A percentile compares a stretch with the other conserved stretches of the same genome.
Conservation (phyloP, 2,888 invertebrate species). For the Ennomos quercinarius region DNA sequence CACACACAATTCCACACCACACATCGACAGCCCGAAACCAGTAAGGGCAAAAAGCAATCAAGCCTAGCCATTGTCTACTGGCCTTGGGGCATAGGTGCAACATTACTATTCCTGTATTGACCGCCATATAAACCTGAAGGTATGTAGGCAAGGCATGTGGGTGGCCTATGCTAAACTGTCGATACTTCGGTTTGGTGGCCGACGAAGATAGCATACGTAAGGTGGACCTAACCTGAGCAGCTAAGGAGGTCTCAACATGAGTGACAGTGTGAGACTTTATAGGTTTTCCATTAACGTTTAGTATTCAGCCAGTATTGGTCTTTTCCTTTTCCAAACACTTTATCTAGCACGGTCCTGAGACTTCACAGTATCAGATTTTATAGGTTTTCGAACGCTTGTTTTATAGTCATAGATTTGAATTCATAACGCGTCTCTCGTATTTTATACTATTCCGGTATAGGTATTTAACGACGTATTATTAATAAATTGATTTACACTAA, state of each 20-base stretch:
- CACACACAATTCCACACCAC: background rate
- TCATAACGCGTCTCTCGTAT: constrained; percentile 2
- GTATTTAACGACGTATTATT: too few species aligned
- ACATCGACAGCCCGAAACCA: constrained; percentile 24
- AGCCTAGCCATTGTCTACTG: constrained; percentile 61
- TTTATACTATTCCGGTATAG: background rate
- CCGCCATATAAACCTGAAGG: constrained; percentile 56
- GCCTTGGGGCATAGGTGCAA: constrained; percentile 61
- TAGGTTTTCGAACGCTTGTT: constrained; percentile 7
- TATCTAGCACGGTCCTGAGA: constrained; percentile 10
- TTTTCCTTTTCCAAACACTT: constrained; percentile 7
- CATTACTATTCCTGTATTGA: constrained; percentile 71
- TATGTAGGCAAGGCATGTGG: constrained; percentile 65
- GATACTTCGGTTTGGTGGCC: constrained; percentile 49
- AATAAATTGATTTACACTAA: too few species aligned
- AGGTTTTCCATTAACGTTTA: constrained; percentile 8
- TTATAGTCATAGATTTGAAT: constrained; percentile 14
- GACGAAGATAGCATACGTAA: constrained; percentile 67
- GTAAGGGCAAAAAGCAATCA: constrained; percentile 69
- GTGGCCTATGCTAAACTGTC: constrained; percentile 64
- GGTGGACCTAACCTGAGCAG: constrained; percentile 20
- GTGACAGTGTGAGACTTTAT: constrained; percentile 13
- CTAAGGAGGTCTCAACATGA: constrained; percentile 38
- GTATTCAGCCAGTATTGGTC: constrained; percentile 14
- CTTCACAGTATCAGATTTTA: constrained; percentile 14